These are phyloP conservation scores for Ctena decussata DNA, from an alignment of 2,888 invertebrate species.

Conservation along the genomic window DNA sequence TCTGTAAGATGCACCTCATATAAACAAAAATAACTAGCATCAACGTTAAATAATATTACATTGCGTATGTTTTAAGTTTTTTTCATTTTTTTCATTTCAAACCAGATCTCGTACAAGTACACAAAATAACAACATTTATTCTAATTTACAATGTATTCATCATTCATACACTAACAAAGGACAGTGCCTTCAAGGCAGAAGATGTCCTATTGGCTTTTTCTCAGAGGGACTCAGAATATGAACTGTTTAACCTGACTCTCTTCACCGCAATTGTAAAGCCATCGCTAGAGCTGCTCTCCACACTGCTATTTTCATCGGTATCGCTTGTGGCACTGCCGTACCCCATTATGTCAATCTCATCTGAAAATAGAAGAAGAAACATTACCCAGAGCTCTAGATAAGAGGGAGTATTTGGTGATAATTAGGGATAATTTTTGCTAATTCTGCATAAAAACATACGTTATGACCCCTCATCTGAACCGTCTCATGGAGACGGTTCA, in stretches of 20 bases:
- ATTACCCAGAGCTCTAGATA: no score
- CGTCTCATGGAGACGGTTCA: no score
- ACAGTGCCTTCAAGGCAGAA: slow-evolving; percentile 1
- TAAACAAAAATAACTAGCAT: slow-evolving; percentile 4
- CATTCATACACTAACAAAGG: slow-evolving; percentile 3
- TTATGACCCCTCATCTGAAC: no score
- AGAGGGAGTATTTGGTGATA: no score
- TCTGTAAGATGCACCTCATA: background rate
- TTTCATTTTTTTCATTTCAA: background rate
- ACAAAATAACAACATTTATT: slow-evolving; percentile 46
- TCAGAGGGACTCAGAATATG: slow-evolving; percentile 76
- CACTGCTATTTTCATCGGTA: slow-evolving; percentile 93
- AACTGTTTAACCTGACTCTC: slow-evolving; percentile 71
- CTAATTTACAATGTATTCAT: slow-evolving; percentile 15
- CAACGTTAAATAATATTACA: background rate
- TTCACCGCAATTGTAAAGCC: slow-evolving; percentile 89
- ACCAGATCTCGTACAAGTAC: slow-evolving; percentile 11
- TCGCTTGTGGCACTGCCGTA: slow-evolving; percentile 93
- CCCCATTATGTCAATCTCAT: slow-evolving; percentile 95
- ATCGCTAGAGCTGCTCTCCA: slow-evolving; percentile 90
- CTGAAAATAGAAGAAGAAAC: slow-evolving; percentile 88
- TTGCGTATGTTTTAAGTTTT: slow-evolving; percentile 2
- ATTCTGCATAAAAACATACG: no score
- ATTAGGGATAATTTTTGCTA: no score
- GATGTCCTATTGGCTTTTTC: background rate